Evolutionary conservation across 2,888 invertebrate genomes (phyloP).

Genomic region (Lasioglossum leucozonium): DNA sequence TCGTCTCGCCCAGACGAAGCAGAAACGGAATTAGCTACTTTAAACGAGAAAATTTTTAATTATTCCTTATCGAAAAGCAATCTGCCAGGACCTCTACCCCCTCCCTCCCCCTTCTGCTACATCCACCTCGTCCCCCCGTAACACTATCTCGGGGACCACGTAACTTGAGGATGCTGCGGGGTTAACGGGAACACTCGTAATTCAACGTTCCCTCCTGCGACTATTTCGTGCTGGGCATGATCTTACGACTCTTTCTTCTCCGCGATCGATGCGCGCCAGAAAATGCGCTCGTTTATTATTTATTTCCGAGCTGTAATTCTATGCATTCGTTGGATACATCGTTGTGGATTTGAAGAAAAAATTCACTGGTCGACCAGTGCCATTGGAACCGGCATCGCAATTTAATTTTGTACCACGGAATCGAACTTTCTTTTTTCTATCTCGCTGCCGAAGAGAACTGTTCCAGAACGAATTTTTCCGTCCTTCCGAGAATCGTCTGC

Average conservation of each 20-base stretch:
- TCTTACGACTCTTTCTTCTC: slow-evolving; percentile 41
- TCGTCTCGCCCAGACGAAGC: slow-evolving; percentile 56
- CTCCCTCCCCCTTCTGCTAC: neutral
- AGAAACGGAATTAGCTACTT: slow-evolving; percentile 83
- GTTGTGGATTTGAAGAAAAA: no score
- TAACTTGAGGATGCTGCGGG: slow-evolving; percentile 63
- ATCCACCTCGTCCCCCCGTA: slow-evolving; percentile 12
- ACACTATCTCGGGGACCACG: slow-evolving; percentile 35
- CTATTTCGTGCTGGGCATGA: slow-evolving; percentile 62
- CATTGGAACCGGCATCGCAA: neutral
- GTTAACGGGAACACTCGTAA: slow-evolving; percentile 69
- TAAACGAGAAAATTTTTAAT: slow-evolving; percentile 85
- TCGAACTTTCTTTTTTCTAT: neutral
- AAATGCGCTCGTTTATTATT: neutral
- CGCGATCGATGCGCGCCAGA: slow-evolving; percentile 9
- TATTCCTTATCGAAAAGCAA: slow-evolving; percentile 85
- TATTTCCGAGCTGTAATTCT: neutral
- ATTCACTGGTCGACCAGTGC: no score
- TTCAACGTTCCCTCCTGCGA: slow-evolving; percentile 58
- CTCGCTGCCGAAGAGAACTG: neutral
- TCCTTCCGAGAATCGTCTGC: neutral
- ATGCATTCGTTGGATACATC: no score
- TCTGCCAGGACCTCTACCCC: slow-evolving; percentile 71
- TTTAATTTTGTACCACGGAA: neutral
- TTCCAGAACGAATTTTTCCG: neutral